Conservation (phyloP, 2,888 invertebrate genomes). For the Ophion costatus region DNA sequence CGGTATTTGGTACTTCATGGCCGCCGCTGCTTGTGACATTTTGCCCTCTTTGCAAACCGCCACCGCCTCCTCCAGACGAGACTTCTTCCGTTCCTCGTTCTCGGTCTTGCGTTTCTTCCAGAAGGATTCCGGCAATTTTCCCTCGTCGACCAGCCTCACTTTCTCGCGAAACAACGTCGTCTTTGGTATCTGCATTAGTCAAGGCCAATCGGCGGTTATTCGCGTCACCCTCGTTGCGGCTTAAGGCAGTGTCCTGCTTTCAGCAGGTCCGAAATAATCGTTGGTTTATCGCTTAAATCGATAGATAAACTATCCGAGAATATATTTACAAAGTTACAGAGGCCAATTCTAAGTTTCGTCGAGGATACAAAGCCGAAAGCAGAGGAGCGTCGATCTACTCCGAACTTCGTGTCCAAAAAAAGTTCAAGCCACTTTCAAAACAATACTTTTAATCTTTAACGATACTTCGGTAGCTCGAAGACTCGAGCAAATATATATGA, state of each 20-base stretch:
- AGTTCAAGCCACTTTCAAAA: too few relatives aligned
- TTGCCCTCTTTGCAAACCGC: constrained; percentile 82
- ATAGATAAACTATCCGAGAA: too few relatives aligned
- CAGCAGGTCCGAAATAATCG: too few relatives aligned
- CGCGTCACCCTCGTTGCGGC: background rate
- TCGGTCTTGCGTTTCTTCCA: constrained; percentile 80
- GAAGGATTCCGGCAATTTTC: constrained; percentile 81
- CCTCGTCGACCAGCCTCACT: constrained; percentile 80
- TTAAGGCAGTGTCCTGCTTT: background rate
- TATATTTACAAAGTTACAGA: too few relatives aligned
- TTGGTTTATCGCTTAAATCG: too few relatives aligned
- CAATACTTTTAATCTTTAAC: too few relatives aligned
- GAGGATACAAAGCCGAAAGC: too few relatives aligned
- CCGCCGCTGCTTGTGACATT: constrained; percentile 84
- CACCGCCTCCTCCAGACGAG: constrained; percentile 82
- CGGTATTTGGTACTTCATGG: constrained; percentile 81
- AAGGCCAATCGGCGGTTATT: background rate
- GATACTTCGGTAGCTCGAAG: too few relatives aligned
- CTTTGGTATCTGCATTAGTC: constrained; percentile 81
- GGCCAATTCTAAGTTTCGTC: too few relatives aligned
- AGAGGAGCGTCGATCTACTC: too few relatives aligned
- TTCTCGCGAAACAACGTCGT: constrained; percentile 83
- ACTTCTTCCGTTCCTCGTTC: constrained; percentile 78
- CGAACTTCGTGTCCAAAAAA: too few relatives aligned
- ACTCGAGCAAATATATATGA: too few relatives aligned